Conservation (phyloP, 2,888 invertebrate genomes). For the Idaea straminata region DNA sequence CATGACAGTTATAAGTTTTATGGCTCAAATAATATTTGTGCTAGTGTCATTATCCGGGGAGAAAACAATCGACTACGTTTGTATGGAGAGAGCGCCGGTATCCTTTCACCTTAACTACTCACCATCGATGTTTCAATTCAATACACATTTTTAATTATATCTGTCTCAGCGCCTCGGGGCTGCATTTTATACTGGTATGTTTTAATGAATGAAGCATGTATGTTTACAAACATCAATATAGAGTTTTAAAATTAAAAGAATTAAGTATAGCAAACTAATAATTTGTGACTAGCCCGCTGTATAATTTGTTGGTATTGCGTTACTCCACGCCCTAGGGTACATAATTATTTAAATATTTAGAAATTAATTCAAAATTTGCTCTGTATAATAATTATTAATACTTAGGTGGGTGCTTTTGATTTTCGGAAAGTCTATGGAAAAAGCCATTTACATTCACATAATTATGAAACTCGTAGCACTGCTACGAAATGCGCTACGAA, state of each 20-base stretch:
- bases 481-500: constrained; percentile 2
- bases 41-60: too few species aligned
- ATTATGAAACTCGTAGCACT: neutral
- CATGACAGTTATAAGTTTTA: too few species aligned
- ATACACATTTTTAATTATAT: constrained; percentile 65
- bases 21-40: too few species aligned
- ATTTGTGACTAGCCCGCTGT: neutral
- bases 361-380: neutral
- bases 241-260: neutral
- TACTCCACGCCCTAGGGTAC: neutral
- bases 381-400: neutral
- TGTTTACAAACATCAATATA: neutral
- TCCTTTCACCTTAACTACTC: too few species aligned
- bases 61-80: too few species aligned
- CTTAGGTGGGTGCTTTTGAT: neutral
- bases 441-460: neutral
- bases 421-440: neutral
- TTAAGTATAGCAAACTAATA: neutral
- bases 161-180: neutral
- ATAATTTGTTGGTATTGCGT: neutral
- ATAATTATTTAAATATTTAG: neutral
- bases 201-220: neutral
- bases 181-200: neutral
- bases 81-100: too few species aligned
- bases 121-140: constrained; percentile 58